Evolutionary conservation across 2,888 invertebrate genomes (phyloP).

Genomic region (Heliconius ethilla): DNA sequence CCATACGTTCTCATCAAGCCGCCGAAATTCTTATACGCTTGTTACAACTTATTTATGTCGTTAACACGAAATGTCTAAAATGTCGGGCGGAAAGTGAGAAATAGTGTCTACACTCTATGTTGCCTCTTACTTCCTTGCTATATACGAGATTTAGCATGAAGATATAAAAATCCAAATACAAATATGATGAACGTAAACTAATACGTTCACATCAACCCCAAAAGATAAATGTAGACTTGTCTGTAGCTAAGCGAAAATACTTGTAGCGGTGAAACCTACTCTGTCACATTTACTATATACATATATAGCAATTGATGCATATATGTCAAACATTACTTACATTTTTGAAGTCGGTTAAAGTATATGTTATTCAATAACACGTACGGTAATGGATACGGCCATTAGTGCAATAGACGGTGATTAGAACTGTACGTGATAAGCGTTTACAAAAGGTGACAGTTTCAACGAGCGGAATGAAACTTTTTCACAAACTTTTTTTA

Average conservation of each 20-base stretch:
- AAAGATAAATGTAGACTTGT: conserved; percentile 2
- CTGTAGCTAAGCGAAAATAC: conserved; percentile 32
- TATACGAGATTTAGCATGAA: too few species aligned
- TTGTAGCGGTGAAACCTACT: conserved; percentile 29
- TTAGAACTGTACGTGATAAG: conserved; percentile 46
- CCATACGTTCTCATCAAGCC: too few species aligned
- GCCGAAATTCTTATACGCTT: too few species aligned
- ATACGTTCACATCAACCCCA: neutral
- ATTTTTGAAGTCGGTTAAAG: neutral
- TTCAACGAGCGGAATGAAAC: neutral
- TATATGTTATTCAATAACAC: conserved; percentile 7
- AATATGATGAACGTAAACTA: neutral
- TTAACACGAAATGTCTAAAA: too few species aligned
- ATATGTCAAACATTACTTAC: too few species aligned
- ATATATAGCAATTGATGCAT: neutral
- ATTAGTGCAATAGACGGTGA: conserved; percentile 47
- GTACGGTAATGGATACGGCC: conserved; percentile 46
- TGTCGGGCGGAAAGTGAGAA: too few species aligned
- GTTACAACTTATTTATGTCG: too few species aligned
- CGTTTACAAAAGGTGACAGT: conserved; percentile 28
- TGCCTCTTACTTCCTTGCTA: neutral
- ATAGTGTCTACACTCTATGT: neutral
- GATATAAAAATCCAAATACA: neutral
- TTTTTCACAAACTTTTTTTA: conserved; percentile 11
- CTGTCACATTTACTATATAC: conserved; percentile 1